Base-by-base conservation (phyloP, 2,888 invertebrate genomes). In the Acanthosoma haemorrhoidale region DNA sequence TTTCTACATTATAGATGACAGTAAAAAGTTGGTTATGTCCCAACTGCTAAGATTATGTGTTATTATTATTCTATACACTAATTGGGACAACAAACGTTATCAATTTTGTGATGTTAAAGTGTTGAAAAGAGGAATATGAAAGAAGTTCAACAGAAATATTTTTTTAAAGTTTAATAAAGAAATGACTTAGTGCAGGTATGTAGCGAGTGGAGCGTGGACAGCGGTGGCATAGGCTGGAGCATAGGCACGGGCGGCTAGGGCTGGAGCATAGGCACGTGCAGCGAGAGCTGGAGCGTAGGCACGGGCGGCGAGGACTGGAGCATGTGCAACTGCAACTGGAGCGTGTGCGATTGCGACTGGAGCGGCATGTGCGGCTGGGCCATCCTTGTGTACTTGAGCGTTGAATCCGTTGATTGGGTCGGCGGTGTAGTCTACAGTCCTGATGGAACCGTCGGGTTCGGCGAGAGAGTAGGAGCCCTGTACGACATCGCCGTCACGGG, bases 221-320 rank as follows among this genome's bases (percentile, higher is more conserved):
- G 72, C 72, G 9, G 59, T 13, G 21, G 51, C 67, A 32, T 69
- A 66, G 3, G 61, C 38, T 21, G 51, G 21, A 51, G 70, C 18
- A 15, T 66, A 66, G 59, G 64, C 38, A n/a, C 61, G 61, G 29
- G 59, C 21, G 31, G 58, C 6, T 8, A 11, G 38, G 38, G 38
- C 11, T n/a, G 51, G 66, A 3, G 25, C 66, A 6, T 18, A 11
- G 18, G 66, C 41, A 29, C 29, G n/a, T 5, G 32, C 32, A 3
- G 31, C 31, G n/a, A 59, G 43, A 13, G 51, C 34, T 4, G 60
- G 58, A 41, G 67, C 61, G 32, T 60, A 25, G 36, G 70, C 66
- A 25, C 59, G 64, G 16, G 68, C 51, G 1, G 25, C 4, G 2
- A 25, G 68, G 4, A 66, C 59, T 32, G 66, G 39, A 60, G 69